phyloP scores from a whole-genome alignment of 2,797 vertebrate species.

The Chaetodon trifasciatus region DNA sequence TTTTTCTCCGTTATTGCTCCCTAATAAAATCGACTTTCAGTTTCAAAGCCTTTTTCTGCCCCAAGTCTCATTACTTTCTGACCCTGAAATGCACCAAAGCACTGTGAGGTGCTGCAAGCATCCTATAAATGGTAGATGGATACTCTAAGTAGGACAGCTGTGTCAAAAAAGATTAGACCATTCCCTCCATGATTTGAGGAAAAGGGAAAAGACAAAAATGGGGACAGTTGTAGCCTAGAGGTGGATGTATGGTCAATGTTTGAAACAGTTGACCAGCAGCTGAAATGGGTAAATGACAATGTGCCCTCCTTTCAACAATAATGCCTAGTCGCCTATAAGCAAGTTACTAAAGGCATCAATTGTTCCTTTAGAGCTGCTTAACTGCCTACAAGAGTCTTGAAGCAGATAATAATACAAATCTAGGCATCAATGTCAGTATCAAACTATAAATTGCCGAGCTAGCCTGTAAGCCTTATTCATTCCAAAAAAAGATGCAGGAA shows the following conservation, averaged over 20 bases:
- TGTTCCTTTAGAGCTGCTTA: background rate
- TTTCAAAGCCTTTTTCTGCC: background rate
- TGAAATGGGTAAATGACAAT: constrained; percentile 22
- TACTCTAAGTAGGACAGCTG: constrained; percentile 69
- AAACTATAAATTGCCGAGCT: background rate
- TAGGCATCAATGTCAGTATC: background rate
- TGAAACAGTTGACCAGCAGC: constrained; percentile 28
- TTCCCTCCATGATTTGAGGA: constrained; percentile 48
- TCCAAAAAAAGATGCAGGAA: constrained; percentile 22
- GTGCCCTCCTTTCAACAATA: constrained; percentile 46
- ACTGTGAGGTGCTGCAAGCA: constrained; percentile 29
- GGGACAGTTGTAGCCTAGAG: constrained; percentile 64
- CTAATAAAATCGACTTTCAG: background rate
- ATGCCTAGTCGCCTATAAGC: background rate
- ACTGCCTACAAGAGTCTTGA: background rate
- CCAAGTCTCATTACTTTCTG: constrained; percentile 1
- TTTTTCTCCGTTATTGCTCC: background rate
- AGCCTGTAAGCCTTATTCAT: background rate
- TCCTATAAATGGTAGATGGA: constrained; percentile 57
- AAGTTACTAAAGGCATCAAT: background rate
- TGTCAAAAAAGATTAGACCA: constrained; percentile 70
- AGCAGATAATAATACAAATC: background rate
- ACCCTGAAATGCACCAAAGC: constrained; percentile 33
- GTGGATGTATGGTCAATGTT: constrained; percentile 41
- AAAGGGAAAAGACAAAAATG: constrained; percentile 62